Base-by-base conservation (phyloP, 2,888 invertebrate species). In the Epistrophella euchroma region DNA sequence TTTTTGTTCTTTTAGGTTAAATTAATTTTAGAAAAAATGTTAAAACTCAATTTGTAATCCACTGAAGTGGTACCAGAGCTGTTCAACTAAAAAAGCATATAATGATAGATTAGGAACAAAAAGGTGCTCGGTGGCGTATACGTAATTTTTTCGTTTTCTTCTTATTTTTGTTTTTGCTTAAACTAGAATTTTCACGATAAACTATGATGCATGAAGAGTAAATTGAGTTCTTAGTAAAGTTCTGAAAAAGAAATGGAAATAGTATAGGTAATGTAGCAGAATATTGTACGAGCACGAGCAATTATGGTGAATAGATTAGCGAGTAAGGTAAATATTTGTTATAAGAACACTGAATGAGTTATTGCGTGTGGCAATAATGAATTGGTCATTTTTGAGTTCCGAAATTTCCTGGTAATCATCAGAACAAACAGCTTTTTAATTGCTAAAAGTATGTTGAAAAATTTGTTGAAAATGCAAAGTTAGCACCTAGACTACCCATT, bases 51-150 rank as follows among this genome's bases (percentile, higher is more conserved):
- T 82, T 60, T 68, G 19, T 55, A 45, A n/a, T 47, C 56, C 32
- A 25, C 13, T n/a, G 13, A 66, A 17, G 47, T 6, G 19, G 22
- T 68, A 4, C 19, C 55, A 28, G 32, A 28, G 32, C 58, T 50
- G 45, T 60, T 28, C 28, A 22, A 22, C 19, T 2, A 45, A 43
- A 71, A 71, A 19, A 15, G 17, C 17, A 50, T 2, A 22, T 7
- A 58, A 56, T 50, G 71, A 71, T 62, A 25, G 37, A 55, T 70
- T 19, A 60, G 25, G 6, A 43, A 25, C 5, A 43, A 62, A 64
- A 28, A 43, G 43, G 0, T 35, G n/a, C n/a, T n/a, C n/a, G 47
- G 83, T 71, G 79, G 70, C 80, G 80, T 84, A 84, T 84, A 80
- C 64, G 84, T 79, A 50, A 22, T 74, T 58, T 80, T 83, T 84